These are phyloP conservation scores for Xanthia togata DNA, from an alignment of 2,888 invertebrate species.

Conservation along the genomic window DNA sequence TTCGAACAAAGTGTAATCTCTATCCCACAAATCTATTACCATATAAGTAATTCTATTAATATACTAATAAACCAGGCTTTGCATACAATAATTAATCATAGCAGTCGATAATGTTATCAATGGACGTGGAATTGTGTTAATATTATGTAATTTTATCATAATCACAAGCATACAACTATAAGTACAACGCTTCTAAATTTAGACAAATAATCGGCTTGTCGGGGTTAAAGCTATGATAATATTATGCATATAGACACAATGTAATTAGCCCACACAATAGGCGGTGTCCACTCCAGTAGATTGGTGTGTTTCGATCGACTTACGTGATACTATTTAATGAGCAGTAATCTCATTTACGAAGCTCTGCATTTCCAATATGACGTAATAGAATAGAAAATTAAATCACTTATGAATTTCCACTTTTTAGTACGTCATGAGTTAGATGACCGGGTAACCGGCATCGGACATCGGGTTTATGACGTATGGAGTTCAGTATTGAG, in stretches of 20 bases:
- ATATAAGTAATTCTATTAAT: constrained; percentile 4
- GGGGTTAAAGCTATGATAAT: background rate
- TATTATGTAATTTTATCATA: constrained; percentile 21
- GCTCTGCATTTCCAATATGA: constrained; percentile 25
- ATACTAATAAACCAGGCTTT: background rate
- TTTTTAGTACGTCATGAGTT: constrained; percentile 40
- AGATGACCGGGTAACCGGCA: background rate
- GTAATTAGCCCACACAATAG: constrained; percentile 17
- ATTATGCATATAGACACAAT: constrained; percentile 37
- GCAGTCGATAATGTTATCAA: constrained; percentile 8
- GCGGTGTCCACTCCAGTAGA: background rate
- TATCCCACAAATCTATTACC: constrained; percentile 9
- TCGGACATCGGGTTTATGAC: constrained; percentile 7
- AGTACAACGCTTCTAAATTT: constrained; percentile 34
- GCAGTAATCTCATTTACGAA: constrained; percentile 36
- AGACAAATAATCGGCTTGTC: constrained; percentile 38
- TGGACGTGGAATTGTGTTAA: background rate
- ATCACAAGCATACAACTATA: constrained; percentile 22
- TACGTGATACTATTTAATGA: constrained; percentile 44
- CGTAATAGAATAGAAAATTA: constrained; percentile 29
- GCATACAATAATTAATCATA: background rate
- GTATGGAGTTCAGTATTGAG: constrained; percentile 10
- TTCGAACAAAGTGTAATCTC: background rate
- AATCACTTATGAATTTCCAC: constrained; percentile 15
- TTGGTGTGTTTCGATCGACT: constrained; percentile 24